Evolutionary conservation across 2,113 vertebrate species (phyloP).

Genomic region (Glareola pratincola): DNA sequence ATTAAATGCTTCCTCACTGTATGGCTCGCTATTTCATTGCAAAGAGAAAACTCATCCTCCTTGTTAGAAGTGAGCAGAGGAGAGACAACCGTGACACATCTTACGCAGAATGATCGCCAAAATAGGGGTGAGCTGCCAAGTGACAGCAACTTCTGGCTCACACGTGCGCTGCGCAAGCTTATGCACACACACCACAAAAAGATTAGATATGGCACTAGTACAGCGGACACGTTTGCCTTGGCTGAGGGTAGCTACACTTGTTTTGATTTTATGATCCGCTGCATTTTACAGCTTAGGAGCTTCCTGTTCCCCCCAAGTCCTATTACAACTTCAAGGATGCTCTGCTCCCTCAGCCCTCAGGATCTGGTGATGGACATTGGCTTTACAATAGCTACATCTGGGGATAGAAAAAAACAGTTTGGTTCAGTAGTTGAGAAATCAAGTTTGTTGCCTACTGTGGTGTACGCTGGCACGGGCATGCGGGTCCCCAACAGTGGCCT

Average conservation of each 20-base stretch:
- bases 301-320: not conserved
- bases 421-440: not conserved
- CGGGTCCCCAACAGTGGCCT: not conserved
- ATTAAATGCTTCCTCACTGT: not conserved
- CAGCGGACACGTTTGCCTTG: not conserved
- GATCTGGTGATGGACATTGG: not conserved
- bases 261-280: not conserved
- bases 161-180: fast-evolving
- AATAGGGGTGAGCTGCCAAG: not conserved
- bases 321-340: not conserved
- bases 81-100: not conserved
- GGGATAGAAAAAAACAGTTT: not conserved
- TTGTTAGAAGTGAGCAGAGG: not conserved
- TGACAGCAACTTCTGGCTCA: not conserved
- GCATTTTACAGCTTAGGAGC: not conserved
- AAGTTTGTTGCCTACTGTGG: not conserved
- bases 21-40: not conserved
- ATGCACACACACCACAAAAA: not conserved
- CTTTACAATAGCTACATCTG: not conserved
- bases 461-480: not conserved
- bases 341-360: not conserved
- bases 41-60: not conserved
- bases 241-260: not conserved
- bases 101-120: fast-evolving
- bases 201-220: not conserved